A percentile compares a stretch with the other conserved stretches of the same genome.
These are phyloP conservation scores for Drosophila suzukii DNA, from an alignment of 1,140 invertebrate species.

Conservation along the genomic window DNA sequence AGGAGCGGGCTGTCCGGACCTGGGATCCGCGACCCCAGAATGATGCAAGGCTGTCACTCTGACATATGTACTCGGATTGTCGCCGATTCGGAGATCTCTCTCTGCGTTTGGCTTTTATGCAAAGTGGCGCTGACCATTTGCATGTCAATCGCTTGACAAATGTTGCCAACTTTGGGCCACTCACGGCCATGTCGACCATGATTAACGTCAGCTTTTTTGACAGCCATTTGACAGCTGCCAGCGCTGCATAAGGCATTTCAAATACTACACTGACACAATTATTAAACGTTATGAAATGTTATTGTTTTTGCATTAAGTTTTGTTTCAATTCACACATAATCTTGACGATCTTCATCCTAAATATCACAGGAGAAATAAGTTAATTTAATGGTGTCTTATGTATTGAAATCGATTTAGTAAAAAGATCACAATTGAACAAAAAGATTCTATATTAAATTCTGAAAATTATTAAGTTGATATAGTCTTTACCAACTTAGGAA, in stretches of 20 bases:
- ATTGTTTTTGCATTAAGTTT: too few species aligned
- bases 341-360: too few species aligned
- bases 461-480: too few species aligned
- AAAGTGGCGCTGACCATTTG: conserved; percentile 78
- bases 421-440: too few species aligned
- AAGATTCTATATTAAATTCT: too few species aligned
- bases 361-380: too few species aligned
- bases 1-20: conserved; percentile 1
- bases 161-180: conserved; percentile 76
- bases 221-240: conserved; percentile 69
- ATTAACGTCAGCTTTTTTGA: conserved; percentile 74
- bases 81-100: conserved; percentile 25
- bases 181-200: conserved; percentile 74
- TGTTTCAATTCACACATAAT: too few species aligned
- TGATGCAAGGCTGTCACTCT: conserved; percentile 72
- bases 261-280: conserved; percentile 18
- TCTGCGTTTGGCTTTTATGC: conserved; percentile 43
- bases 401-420: too few species aligned
- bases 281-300: too few species aligned
- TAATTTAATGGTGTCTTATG: too few species aligned
- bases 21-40: conserved; percentile 20
- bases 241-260: conserved; percentile 63
- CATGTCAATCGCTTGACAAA: conserved; percentile 81
- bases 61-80: conserved; percentile 82
- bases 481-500: too few species aligned